phyloP scores from a whole-genome alignment of 2,113 vertebrate species.

The Heterocephalus glaber region DNA sequence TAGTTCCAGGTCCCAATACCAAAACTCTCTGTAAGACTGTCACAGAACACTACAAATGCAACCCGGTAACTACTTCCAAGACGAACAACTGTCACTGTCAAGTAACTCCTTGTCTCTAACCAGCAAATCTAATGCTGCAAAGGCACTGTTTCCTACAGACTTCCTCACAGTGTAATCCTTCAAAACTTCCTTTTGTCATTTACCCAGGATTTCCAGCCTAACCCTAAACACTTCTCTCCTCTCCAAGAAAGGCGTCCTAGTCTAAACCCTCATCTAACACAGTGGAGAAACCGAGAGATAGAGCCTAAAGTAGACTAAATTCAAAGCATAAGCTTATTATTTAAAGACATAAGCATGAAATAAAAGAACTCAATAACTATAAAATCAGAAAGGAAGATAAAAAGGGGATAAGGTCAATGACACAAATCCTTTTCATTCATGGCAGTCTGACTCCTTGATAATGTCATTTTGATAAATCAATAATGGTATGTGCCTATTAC shows the following conservation, averaged over 20 bases:
- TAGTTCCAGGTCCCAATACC: constrained; percentile 13
- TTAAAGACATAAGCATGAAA: constrained; percentile 38
- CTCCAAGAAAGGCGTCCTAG: background rate
- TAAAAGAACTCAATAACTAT: constrained; percentile 39
- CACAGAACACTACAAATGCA: background rate
- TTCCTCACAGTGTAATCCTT: background rate
- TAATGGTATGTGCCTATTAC: background rate
- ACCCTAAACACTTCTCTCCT: constrained; percentile 13
- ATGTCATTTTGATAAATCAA: constrained; percentile 58
- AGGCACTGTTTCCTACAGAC: constrained; percentile 1
- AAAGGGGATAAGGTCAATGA: background rate
- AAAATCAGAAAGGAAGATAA: constrained; percentile 19
- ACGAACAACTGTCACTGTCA: constrained; percentile 35
- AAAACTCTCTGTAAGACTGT: constrained; percentile 22
- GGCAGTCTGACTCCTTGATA: constrained; percentile 31
- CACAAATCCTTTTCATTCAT: constrained; percentile 45
- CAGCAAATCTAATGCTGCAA: background rate
- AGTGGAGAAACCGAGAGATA: background rate
- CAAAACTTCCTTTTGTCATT: background rate
- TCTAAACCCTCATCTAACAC: background rate
- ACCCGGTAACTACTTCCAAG: constrained; percentile 28
- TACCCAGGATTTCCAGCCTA: background rate
- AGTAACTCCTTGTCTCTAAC: constrained; percentile 9
- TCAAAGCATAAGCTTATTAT: constrained; percentile 27
- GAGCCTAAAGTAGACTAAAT: background rate